phyloP scores from a whole-genome alignment of 2,113 vertebrate genomes.

The Todiramphus saurophagus region DNA sequence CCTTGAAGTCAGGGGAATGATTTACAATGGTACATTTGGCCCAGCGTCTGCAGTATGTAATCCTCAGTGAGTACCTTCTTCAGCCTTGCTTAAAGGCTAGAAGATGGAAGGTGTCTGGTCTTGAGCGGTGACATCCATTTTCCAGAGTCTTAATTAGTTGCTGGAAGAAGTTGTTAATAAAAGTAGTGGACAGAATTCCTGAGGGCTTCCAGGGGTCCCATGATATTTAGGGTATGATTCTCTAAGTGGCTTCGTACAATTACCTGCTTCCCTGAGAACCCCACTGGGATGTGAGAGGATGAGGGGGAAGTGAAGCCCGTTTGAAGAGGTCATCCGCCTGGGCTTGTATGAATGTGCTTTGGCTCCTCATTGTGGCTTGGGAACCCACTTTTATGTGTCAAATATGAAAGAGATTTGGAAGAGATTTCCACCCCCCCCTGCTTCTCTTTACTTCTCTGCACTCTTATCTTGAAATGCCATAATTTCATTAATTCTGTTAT shows the following conservation, averaged over 20 bases:
- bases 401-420: neutral
- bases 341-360: neutral
- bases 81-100: constrained; percentile 5
- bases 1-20: constrained; percentile 47
- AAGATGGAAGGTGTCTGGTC: neutral
- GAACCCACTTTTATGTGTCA: neutral
- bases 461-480: neutral
- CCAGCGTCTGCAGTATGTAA: constrained; percentile 10
- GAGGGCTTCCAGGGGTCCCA: neutral
- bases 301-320: neutral
- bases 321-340: neutral
- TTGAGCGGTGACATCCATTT: neutral
- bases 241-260: neutral
- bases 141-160: constrained; percentile 3
- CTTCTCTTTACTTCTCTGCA: neutral
- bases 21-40: constrained; percentile 50
- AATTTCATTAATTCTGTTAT: neutral
- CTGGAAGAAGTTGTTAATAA: neutral
- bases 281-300: neutral
- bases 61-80: neutral
- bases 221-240: neutral
- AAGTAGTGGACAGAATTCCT: neutral
- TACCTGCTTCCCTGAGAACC: neutral
- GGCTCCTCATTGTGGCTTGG: neutral
- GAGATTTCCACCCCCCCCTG: neutral